phyloP scores from a whole-genome alignment of 2,113 vertebrate species.

The Thunnus maccoyii region DNA sequence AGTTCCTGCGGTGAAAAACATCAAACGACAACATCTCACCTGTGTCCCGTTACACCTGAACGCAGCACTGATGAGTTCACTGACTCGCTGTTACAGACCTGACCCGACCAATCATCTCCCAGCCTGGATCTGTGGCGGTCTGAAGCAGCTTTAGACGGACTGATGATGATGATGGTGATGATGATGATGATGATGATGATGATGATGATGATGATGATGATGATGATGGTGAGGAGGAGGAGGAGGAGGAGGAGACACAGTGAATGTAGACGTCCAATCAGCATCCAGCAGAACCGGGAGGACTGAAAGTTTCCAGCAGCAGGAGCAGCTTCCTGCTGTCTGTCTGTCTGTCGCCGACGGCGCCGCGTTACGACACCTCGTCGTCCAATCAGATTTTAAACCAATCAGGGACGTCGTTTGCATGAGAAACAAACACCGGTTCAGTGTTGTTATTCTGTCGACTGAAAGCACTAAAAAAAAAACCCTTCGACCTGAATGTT shows the following conservation, averaged over 20 bases:
- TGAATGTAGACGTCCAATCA: constrained; percentile 65
- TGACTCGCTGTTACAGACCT: background rate
- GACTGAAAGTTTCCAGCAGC: too few relatives aligned
- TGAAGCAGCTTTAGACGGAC: constrained; percentile 9
- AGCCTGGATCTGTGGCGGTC: background rate
- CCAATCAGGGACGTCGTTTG: constrained; percentile 18
- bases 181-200: background rate
- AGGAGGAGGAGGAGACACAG: constrained; percentile 14
- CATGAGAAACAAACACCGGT: background rate
- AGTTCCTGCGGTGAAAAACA: too few relatives aligned
- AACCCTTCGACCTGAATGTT: too few relatives aligned
- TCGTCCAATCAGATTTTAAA: background rate
- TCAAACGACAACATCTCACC: background rate
- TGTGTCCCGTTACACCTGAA: constrained; percentile 41
- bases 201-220: background rate
- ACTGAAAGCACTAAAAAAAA: too few relatives aligned
- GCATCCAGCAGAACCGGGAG: constrained; percentile 7
- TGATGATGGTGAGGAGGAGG: too few relatives aligned
- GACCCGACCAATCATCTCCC: constrained; percentile 27
- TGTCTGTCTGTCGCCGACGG: too few relatives aligned
- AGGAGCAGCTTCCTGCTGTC: too few relatives aligned
- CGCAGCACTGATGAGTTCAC: constrained; percentile 19
- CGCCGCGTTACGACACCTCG: too few relatives aligned
- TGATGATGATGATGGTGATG: background rate
- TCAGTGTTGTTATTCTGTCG: too few relatives aligned